These are phyloP conservation scores for Ormyrus rosae DNA, from an alignment of 2,888 invertebrate genomes.

Conservation along the genomic window DNA sequence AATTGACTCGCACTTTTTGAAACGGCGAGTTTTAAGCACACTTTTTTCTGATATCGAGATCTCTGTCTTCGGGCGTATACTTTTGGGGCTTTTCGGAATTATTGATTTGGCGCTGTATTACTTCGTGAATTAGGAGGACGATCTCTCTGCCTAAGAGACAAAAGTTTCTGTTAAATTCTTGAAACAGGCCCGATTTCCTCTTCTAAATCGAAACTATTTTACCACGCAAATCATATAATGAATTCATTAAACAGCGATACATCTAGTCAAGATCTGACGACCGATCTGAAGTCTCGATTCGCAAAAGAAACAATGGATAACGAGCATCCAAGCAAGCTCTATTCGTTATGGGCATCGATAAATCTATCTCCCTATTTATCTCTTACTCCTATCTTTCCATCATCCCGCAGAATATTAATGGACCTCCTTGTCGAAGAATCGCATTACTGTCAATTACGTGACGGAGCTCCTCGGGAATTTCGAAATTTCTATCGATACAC, in stretches of 20 bases:
- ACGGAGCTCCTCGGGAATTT: constrained; percentile 19
- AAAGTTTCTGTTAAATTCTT: no score
- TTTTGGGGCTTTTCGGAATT: no score
- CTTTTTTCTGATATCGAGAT: no score
- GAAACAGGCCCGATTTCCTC: no score
- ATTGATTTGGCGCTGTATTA: no score
- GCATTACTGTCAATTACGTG: constrained; percentile 55
- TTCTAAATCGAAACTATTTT: background rate
- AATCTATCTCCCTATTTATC: constrained; percentile 37
- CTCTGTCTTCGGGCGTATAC: no score
- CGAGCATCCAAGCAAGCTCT: background rate
- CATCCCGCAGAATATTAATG: constrained; percentile 43
- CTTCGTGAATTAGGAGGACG: no score
- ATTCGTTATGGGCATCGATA: background rate
- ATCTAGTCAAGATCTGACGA: background rate
- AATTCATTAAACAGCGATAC: background rate
- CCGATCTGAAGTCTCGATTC: background rate
- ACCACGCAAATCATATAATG: background rate
- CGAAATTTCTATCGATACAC: constrained; percentile 25
- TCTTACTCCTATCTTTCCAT: constrained; percentile 46
- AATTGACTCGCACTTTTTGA: background rate
- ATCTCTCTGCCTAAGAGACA: no score
- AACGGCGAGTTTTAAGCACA: no score
- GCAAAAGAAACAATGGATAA: background rate
- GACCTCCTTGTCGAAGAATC: constrained; percentile 59